Percentiles rank a stretch among this genome's conserved stretches.
Conservation (phyloP, 2,797 vertebrate species). For the Phalloptychus januarius region DNA sequence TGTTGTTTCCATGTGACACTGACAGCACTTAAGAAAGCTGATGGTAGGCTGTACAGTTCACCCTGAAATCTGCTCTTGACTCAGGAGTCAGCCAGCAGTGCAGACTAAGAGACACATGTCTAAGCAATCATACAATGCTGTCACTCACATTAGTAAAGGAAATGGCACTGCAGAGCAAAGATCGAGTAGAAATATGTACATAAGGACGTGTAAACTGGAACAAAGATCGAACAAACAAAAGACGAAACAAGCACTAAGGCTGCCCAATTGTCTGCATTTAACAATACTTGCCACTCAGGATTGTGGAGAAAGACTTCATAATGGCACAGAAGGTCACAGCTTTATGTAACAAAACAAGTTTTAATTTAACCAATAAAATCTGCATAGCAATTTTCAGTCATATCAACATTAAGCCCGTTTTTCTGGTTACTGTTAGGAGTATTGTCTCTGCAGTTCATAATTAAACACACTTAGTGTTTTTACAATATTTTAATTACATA, state of each 20-base stretch:
- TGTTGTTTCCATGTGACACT: slow-evolving; percentile 72
- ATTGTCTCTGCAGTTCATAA: not conserved
- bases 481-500: not conserved
- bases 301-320: slow-evolving; percentile 42
- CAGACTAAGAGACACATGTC: not conserved
- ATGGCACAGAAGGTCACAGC: slow-evolving; percentile 44
- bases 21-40: slow-evolving; percentile 76
- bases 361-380: not conserved
- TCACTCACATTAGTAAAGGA: slow-evolving; percentile 30
- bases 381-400: not conserved
- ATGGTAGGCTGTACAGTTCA: slow-evolving; percentile 57
- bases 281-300: slow-evolving; percentile 10
- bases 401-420: not conserved
- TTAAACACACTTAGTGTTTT: not conserved
- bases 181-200: slow-evolving; percentile 29
- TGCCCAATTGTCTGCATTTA: slow-evolving; percentile 10
- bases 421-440: not conserved
- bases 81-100: slow-evolving; percentile 24
- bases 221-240: slow-evolving; percentile 36
- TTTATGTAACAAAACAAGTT: slow-evolving; percentile 2
- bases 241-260: slow-evolving; percentile 10
- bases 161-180: slow-evolving; percentile 26
- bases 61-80: slow-evolving; percentile 58
- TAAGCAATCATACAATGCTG: slow-evolving; percentile 22
- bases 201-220: slow-evolving; percentile 24